Evolutionary conservation across 2,888 invertebrate species (phyloP).

Genomic region (Temnothorax rugatulus): DNA sequence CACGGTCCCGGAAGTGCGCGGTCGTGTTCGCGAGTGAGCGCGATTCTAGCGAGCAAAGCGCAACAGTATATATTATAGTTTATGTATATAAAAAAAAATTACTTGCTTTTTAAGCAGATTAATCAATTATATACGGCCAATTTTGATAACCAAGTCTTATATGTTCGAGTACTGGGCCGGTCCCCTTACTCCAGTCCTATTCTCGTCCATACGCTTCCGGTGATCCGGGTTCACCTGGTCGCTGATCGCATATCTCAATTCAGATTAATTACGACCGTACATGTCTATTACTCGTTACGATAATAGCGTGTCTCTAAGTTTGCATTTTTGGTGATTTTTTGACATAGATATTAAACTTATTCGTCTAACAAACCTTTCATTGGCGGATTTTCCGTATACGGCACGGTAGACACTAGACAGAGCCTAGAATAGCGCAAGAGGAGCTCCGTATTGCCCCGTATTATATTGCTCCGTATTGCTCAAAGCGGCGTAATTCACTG

Average conservation of each 20-base stretch:
- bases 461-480: neutral
- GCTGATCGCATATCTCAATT: neutral
- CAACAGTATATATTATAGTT: constrained; percentile 1
- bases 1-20: too few relatives aligned
- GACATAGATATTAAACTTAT: too few relatives aligned
- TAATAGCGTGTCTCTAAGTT: neutral
- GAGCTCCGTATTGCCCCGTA: too few relatives aligned
- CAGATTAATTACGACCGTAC: neutral
- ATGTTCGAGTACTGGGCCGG: neutral
- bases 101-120: neutral
- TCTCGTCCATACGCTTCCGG: too few relatives aligned
- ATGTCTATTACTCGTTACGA: neutral
- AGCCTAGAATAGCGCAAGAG: too few relatives aligned
- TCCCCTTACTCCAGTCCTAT: too few relatives aligned
- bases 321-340: too few relatives aligned
- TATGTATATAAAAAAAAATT: neutral
- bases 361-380: neutral
- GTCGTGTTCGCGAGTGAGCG: too few relatives aligned
- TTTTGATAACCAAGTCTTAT: neutral
- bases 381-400: neutral
- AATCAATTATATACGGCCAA: neutral
- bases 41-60: too few relatives aligned
- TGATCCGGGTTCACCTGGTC: too few relatives aligned
- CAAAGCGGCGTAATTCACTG: neutral
- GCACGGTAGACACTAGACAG: too few relatives aligned